phyloP scores from a whole-genome alignment of 2,113 vertebrate species.

The Triplophysa rosa region DNA sequence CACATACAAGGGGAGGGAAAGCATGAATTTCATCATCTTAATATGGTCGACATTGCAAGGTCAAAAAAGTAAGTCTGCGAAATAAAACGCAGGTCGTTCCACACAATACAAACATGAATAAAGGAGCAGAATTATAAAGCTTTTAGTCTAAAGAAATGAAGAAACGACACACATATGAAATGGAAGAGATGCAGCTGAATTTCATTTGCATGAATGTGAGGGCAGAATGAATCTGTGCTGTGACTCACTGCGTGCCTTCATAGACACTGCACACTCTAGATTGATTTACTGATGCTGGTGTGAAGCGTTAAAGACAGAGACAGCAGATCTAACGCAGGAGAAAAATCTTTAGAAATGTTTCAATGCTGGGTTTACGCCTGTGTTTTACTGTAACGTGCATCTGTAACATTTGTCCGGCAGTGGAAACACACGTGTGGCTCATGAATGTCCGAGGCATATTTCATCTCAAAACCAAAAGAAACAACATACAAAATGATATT shows the following conservation, averaged over 20 bases:
- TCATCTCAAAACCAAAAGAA: background rate
- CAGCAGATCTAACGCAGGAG: background rate
- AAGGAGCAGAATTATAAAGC: background rate
- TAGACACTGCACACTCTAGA: conserved; percentile 31
- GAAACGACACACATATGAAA: background rate
- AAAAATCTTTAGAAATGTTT: background rate
- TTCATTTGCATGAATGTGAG: background rate
- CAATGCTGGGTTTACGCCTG: background rate
- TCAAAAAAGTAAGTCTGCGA: background rate
- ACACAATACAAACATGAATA: background rate
- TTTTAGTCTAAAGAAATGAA: background rate
- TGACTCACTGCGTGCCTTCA: conserved; percentile 42
- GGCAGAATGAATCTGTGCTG: background rate
- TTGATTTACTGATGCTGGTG: conserved; percentile 25
- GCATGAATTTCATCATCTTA: background rate
- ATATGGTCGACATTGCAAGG: background rate
- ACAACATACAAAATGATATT: background rate
- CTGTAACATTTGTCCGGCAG: background rate
- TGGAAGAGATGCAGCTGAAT: background rate
- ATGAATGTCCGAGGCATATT: background rate
- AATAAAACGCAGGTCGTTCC: background rate
- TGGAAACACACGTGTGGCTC: background rate
- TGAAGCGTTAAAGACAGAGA: background rate
- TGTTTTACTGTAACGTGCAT: background rate
- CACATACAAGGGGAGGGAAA: background rate